Evolutionary conservation across 2,888 invertebrate species (phyloP), one percentile per base, ranked within the genome.

Genomic region (Xylophagus ater): DNA sequence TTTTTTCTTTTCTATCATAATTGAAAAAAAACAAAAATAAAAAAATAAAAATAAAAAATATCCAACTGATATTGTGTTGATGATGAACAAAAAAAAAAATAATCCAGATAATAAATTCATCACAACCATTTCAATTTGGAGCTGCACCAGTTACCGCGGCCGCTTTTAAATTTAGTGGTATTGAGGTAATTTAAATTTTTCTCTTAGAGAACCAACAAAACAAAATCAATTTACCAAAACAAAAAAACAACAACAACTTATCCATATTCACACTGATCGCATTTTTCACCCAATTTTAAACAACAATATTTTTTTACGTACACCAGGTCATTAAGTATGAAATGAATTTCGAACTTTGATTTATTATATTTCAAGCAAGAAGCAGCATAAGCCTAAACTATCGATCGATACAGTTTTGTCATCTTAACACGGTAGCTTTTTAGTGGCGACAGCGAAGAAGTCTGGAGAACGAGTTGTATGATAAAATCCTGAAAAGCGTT

Each of bases 101-200:
- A 37, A 42, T 31, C 35, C 31, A 46, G 45, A 40, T 43, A 39
- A 37, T 40, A 38, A 44, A 44, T 31, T 24, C 52, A 49, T 44
- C 52, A 45, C 53, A 53, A 52, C 55, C 56, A 40, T 58, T 57
- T 51, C 56, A 53, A 49, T 58, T 58, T 51, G 57, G 55, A 52
- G 55, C 54, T 39, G 43, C 47, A 40, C 49, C 54, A 51, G 48
- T 49, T 51, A 47, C 51, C 45, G 51, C 53, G 45, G 51, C 54
- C 42, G 49, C 53, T 50, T 56, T 56, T 49, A 56, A 53, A 53
- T 56, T 56, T 49, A 49, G 51, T 51, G 50, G 47, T 49, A 46
- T 51, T 52, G 55, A 44, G 44, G 44, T 44, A 44, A 44, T 35
- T 41, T 44, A 44, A 37, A 32, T 12, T 38, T 38, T 26, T 31